A percentile compares a stretch with the other conserved stretches of the same genome.
Conservation (phyloP, 2,113 vertebrate species). For the Sinocyclocheilus rhinocerous region DNA sequence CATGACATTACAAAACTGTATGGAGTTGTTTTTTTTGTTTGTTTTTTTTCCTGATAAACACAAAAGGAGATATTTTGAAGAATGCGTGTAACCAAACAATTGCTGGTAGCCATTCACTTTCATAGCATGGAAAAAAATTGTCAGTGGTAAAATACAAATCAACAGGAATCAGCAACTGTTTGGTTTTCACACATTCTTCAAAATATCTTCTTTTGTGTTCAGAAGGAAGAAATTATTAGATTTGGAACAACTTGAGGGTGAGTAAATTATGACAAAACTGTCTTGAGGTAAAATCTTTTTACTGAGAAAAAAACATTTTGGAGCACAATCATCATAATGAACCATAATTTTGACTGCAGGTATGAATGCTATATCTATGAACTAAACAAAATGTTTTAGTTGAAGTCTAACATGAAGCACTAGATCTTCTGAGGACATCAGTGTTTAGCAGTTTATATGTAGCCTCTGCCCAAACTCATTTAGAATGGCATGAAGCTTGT, state of each 20-base stretch:
- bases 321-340: neutral
- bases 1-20: too few relatives aligned
- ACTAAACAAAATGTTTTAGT: neutral
- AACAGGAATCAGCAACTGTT: too few relatives aligned
- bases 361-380: neutral
- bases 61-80: neutral
- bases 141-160: too few relatives aligned
- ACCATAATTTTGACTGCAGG: neutral
- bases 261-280: neutral
- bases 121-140: too few relatives aligned
- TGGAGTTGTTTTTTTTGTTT: too few relatives aligned
- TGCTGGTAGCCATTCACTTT: neutral
- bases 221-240: neutral
- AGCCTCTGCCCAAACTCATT: slow-evolving; percentile 22
- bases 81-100: neutral
- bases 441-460: slow-evolving; percentile 4
- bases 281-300: neutral
- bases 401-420: neutral
- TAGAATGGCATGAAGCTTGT: slow-evolving; percentile 27
- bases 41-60: too few relatives aligned
- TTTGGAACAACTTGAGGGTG: too few relatives aligned
- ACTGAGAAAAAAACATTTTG: neutral
- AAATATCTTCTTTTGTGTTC: neutral
- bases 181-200: neutral
- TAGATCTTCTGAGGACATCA: neutral